Evolutionary conservation across 2,888 invertebrate species (phyloP).

Genomic region (Argyra leucocephala): DNA sequence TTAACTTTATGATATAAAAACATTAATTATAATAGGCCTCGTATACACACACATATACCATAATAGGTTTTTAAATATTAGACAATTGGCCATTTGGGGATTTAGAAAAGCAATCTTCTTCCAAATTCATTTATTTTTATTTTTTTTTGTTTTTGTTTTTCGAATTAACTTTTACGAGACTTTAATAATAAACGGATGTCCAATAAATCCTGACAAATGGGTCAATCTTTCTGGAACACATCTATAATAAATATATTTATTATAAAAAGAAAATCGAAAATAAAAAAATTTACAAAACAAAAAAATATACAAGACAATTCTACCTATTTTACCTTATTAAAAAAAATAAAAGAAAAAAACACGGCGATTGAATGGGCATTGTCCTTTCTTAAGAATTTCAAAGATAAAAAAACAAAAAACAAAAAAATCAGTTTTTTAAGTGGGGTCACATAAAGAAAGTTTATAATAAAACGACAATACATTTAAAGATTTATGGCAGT

Average conservation of each 20-base stretch:
- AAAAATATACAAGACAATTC: no score
- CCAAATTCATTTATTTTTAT: background rate
- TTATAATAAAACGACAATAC: background rate
- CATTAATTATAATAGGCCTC: no score
- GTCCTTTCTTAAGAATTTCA: background rate
- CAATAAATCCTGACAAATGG: slow-evolving; percentile 4
- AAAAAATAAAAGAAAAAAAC: background rate
- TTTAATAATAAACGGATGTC: slow-evolving; percentile 6
- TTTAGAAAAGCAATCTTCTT: background rate
- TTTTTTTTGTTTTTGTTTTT: background rate
- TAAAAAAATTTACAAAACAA: no score
- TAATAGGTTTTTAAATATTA: background rate
- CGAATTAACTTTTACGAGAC: slow-evolving; percentile 4
- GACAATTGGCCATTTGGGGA: slow-evolving; percentile 3
- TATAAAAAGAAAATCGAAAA: background rate
- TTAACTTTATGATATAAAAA: no score
- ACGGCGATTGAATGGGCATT: background rate
- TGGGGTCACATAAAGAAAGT: background rate
- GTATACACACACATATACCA: no score
- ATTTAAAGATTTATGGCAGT: background rate
- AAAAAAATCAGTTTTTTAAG: background rate
- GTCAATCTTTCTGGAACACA: background rate
- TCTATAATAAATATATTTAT: background rate
- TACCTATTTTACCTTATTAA: no score
- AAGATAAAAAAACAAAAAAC: background rate